Conservation (phyloP, 2,888 invertebrate genomes). For the Sphaeridia pumilis region DNA sequence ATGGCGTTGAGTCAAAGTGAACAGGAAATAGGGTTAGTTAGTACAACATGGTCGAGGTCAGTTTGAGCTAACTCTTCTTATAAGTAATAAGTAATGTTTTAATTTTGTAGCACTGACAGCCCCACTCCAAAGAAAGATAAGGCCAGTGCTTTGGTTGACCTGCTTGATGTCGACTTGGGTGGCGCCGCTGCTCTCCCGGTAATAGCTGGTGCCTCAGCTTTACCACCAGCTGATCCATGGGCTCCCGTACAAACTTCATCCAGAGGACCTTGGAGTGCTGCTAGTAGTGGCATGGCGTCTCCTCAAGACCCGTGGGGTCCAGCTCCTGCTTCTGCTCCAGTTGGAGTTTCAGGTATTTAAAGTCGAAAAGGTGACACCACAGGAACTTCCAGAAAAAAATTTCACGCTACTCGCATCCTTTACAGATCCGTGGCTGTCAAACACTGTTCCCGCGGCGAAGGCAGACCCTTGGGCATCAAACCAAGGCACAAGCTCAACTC, state of each 20-base stretch:
- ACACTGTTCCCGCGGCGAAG: background rate
- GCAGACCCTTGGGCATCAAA: conserved; percentile 40
- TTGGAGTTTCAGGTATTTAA: conserved; percentile 6
- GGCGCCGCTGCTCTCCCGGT: conserved; percentile 42
- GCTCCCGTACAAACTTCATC: conserved; percentile 28
- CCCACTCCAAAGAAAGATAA: conserved; percentile 19
- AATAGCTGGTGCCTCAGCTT: conserved; percentile 38
- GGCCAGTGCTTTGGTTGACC: conserved; percentile 53
- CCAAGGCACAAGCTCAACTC: conserved; percentile 28
- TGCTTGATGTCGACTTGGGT: conserved; percentile 67
- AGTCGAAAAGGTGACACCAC: background rate
- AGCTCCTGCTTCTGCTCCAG: conserved; percentile 42
- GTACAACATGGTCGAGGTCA: conserved; percentile 6
- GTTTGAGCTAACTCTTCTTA: conserved; percentile 16
- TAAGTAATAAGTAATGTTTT: background rate
- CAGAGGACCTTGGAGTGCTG: conserved; percentile 29
- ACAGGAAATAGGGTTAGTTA: conserved; percentile 76
- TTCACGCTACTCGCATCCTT: background rate
- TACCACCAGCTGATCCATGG: conserved; percentile 37
- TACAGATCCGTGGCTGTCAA: background rate
- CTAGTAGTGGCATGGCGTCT: conserved; percentile 30
- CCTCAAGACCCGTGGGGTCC: conserved; percentile 40
- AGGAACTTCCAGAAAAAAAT: background rate
- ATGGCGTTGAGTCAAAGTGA: conserved; percentile 89
- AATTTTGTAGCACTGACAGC: background rate